Evolutionary conservation across 2,113 vertebrate genomes (phyloP).

Genomic region (Carollia perspicillata): DNA sequence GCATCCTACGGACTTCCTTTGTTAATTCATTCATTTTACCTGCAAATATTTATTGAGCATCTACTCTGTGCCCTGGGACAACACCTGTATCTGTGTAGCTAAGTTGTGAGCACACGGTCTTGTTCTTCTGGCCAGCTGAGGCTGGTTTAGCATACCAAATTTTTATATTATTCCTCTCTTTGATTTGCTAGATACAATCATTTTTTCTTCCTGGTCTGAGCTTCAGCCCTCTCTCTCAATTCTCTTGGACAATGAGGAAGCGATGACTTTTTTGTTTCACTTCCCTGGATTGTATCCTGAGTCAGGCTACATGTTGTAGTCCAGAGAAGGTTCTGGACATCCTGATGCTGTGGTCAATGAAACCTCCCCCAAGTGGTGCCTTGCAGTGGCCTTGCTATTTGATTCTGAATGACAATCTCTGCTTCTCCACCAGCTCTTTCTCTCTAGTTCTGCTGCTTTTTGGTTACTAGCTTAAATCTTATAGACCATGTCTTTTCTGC

Average conservation of each 20-base stretch:
- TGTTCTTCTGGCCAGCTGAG: not conserved
- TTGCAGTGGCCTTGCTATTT: not conserved
- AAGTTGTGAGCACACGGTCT: not conserved
- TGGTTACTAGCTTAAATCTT: not conserved
- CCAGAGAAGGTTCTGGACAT: not conserved
- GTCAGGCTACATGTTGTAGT: not conserved
- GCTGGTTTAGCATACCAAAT: not conserved
- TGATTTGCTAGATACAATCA: not conserved
- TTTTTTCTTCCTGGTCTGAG: not conserved
- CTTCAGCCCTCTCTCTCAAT: not conserved
- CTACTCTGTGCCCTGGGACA: not conserved
- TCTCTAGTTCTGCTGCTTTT: not conserved
- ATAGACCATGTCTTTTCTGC: not conserved
- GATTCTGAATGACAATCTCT: not conserved
- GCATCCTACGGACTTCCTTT: not conserved
- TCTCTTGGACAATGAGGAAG: not conserved
- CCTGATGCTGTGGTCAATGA: not conserved
- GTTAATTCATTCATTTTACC: not conserved
- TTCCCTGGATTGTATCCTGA: not conserved
- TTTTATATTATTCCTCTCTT: not conserved
- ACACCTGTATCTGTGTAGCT: not conserved
- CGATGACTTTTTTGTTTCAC: not conserved
- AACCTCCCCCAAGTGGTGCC: not conserved
- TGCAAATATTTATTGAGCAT: not conserved
- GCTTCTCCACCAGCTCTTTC: not conserved